Base-by-base conservation (phyloP, 2,797 vertebrate genomes). In the Emys orbicularis region DNA sequence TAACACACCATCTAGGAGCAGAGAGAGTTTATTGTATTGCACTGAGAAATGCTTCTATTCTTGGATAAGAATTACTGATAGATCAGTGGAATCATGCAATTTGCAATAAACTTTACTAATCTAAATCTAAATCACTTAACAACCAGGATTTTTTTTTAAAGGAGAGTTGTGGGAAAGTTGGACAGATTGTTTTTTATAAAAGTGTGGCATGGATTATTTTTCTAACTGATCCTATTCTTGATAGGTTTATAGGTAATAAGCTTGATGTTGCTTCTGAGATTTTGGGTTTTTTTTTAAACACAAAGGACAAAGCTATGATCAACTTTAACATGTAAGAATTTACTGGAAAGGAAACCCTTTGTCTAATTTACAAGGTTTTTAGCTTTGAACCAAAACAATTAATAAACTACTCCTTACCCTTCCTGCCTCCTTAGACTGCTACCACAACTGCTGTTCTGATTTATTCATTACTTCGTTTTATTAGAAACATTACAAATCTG, bases 381-480 rank as follows among this genome's bases (percentile, higher is more conserved):
- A 94, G 65, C 81, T 65, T 29, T 82, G 81, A 94, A 88, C 37
- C 16, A 34, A 92, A 95, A 50, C 93, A 97, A 95, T 96, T 96
- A 95, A 96, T 96, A 97, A 96, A 90, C 82, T 15, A 6, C 27
- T 49, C 44, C 27, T 93, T 94, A 79, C 90, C 84, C 87, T 96
- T 96, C 92, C 89, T 97, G 87, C 72, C 77, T 97, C 86, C 94
- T 97, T 52, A 94, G 84, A 91, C 52, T 94, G 74, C 74, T 89
- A 84, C 93, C 87, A 91, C 90, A 97, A 96, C 84, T 95, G 94
- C 86, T 90, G 56, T 96, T 97, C 61, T 65, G 87, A 95, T 94
- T 95, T 95, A 97, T 96, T 94, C 84, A 87, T 72, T 1, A 95
- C 84, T 97, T 97, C 90, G 94, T 96, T 94, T 95, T 84, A 84